Evolutionary conservation across 2,888 invertebrate genomes (phyloP).

Genomic region (Lamellibrachia columna): DNA sequence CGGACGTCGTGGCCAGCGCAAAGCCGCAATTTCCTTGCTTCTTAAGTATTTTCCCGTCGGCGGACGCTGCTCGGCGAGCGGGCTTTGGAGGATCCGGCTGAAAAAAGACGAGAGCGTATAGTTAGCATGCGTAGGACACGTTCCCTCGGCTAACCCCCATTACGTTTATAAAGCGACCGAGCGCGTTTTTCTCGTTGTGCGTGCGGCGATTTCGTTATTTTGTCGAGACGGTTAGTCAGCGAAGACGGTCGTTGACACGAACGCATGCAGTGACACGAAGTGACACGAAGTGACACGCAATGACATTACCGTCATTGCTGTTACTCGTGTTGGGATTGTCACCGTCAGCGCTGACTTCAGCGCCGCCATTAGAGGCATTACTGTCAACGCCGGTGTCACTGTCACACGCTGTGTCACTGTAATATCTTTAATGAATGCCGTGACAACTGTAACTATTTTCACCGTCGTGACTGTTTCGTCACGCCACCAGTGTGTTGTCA

Average conservation of each 20-base stretch:
- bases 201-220: neutral
- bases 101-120: neutral
- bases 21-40: slow-evolving; percentile 11
- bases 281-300: neutral
- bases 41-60: neutral
- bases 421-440: neutral
- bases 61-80: neutral
- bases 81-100: neutral
- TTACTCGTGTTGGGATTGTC: neutral
- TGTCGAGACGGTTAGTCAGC: neutral
- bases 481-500: neutral
- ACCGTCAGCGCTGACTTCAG: neutral
- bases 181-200: neutral
- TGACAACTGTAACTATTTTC: neutral
- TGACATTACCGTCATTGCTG: neutral
- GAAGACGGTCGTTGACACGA: neutral
- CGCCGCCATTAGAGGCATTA: neutral
- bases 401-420: neutral
- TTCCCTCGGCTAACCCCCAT: neutral
- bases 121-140: neutral
- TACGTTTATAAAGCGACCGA: slow-evolving; percentile 8
- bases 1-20: neutral
- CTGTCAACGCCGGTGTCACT: neutral
- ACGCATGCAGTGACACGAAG: neutral
- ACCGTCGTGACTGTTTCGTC: neutral